Base-by-base conservation (phyloP, 2,113 vertebrate genomes). In the Orientallactaga bullata region DNA sequence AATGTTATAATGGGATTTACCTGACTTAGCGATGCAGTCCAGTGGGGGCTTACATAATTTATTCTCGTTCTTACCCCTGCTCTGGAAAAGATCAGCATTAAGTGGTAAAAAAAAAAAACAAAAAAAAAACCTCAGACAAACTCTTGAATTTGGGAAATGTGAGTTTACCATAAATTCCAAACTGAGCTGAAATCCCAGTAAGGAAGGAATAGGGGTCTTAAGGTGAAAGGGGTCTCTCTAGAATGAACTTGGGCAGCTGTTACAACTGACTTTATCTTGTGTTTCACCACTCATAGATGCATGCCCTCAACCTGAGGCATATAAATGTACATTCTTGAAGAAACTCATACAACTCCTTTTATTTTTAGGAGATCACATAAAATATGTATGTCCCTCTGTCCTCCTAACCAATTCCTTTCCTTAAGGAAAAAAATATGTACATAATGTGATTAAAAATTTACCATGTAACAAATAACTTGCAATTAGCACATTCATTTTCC, bases 361-460 rank as follows among this genome's bases (percentile, higher is more conserved):
- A 98, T 97, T 97, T 98, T 98, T 98, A 97, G 97, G 95, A 96
- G 95, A 90, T 28, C 4, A 32, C 95, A 97, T 98, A 96, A 98
- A 98, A 97, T 97, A 98, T 98, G 97, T 96, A 98, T 95, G 83
- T 79, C 82, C 76, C 78, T 96, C 95, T 92, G 95, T 95, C 97
- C 96, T 96, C 97, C 96, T 95, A 97, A 97, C 96, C 97, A 97
- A 96, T 98, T 97, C 97, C 90, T 98, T 97, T 90, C 87, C 93
- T 90, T 87, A 96, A 77, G 3, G n/a, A 77, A 92, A 90, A n/a
- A 96, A 97, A 96, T 71, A 72, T 66, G 58, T 69, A 88, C 80
- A 89, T 96, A 96, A 96, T 1, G 55, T 68, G 96, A 97, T 98
- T 96, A 98, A 98, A 98, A 97, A 97, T 97, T 97, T 97, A 98